Percentiles rank a stretch among this genome's conserved stretches.
phyloP scores from a whole-genome alignment of 2,888 invertebrate genomes.

The Aphidius colemani region DNA sequence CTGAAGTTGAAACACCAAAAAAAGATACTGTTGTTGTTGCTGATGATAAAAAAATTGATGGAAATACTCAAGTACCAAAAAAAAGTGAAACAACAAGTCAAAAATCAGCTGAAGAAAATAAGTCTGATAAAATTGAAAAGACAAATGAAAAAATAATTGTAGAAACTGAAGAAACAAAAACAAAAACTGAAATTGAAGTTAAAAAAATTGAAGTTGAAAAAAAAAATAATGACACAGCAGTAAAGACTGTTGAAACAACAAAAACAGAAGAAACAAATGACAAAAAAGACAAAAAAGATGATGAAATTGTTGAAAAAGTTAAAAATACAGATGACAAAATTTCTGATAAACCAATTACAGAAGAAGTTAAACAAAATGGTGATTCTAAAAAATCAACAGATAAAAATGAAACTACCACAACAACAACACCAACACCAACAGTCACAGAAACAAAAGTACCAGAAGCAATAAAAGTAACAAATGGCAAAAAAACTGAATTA shows the following conservation, averaged over 20 bases:
- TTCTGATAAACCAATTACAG: conserved; percentile 34
- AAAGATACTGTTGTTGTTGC: neutral
- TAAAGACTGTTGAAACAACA: no score
- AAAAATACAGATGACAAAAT: conserved; percentile 30
- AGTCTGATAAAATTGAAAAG: conserved; percentile 31
- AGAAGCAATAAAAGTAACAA: no score
- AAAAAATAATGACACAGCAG: conserved; percentile 27
- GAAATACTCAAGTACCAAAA: conserved; percentile 21
- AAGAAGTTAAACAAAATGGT: conserved; percentile 36
- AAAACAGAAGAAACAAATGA: conserved; percentile 33
- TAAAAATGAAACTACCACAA: conserved; percentile 20
- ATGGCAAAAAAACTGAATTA: no score
- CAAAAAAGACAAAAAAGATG: conserved; percentile 25
- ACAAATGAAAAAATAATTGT: conserved; percentile 26
- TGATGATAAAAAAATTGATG: conserved; percentile 18
- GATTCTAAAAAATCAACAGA: conserved; percentile 23
- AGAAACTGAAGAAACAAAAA: conserved; percentile 33
- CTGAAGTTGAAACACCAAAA: conserved; percentile 14
- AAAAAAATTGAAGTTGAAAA: conserved; percentile 34
- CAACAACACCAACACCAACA: neutral
- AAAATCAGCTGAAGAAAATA: conserved; percentile 16
- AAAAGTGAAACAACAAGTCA: conserved; percentile 28
- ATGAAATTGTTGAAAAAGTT: conserved; percentile 9
- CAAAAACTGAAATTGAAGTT: conserved; percentile 33
- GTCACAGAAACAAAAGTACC: conserved; percentile 8